Conservation (phyloP, 2,888 invertebrate genomes). For the Apotomis betuletana region DNA sequence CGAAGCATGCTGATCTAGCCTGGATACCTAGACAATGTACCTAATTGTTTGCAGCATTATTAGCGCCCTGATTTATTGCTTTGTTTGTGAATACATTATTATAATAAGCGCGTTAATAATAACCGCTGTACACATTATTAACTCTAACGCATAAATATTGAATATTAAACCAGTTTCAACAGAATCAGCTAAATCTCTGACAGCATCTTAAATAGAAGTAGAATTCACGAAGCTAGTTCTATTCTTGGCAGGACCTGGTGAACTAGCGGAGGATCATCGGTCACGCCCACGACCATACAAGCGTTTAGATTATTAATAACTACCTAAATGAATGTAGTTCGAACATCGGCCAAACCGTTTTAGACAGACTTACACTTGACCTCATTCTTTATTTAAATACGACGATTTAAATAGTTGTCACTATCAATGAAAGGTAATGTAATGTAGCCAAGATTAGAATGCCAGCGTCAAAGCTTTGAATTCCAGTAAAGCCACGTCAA, state of each 20-base stretch:
- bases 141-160: conserved; percentile 9
- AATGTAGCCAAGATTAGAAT: conserved; percentile 28
- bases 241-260: conserved; percentile 36
- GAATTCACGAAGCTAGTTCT: conserved; percentile 21
- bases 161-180: conserved; percentile 18
- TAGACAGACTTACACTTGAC: conserved; percentile 42
- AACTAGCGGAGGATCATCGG: conserved; percentile 36
- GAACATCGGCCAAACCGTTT: conserved; percentile 40
- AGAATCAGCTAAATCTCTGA: conserved; percentile 8
- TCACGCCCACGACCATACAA: conserved; percentile 30
- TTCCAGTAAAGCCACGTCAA: background rate
- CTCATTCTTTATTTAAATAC: conserved; percentile 41
- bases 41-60: conserved; percentile 63
- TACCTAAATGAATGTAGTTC: conserved; percentile 26
- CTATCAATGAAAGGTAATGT: conserved; percentile 33
- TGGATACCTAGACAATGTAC: conserved; percentile 58
- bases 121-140: conserved; percentile 33
- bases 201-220: conserved; percentile 11
- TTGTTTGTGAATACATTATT: conserved; percentile 54
- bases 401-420: conserved; percentile 32
- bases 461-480: conserved; percentile 2
- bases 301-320: conserved; percentile 40
- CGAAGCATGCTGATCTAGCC: conserved; percentile 66
- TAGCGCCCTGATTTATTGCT: conserved; percentile 56
- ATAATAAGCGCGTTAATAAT: conserved; percentile 40